Conservation (phyloP, 2,888 invertebrate genomes). For the Linhomoeus sp. region DNA sequence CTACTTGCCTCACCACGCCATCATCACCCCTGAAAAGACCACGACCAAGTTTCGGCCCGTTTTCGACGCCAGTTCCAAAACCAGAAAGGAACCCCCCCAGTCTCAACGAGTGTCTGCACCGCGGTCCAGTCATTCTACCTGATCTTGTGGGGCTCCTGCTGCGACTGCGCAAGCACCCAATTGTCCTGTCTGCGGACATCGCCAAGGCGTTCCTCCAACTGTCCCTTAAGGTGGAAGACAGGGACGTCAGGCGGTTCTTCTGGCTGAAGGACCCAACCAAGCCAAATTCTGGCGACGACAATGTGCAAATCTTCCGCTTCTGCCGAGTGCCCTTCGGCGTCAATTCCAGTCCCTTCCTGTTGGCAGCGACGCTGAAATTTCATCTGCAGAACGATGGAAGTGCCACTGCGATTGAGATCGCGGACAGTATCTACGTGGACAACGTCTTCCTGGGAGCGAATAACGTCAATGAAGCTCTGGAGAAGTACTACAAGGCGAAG, state of each 20-base stretch:
- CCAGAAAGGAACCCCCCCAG: neutral
- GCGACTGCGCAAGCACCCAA: constrained; percentile 1
- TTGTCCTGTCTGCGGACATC: constrained; percentile 6
- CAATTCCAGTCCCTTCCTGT: constrained; percentile 2
- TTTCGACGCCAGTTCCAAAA: constrained; percentile 11
- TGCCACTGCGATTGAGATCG: constrained; percentile 1
- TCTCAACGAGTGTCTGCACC: constrained; percentile 9
- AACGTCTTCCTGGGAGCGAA: constrained; percentile 6
- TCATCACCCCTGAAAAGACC: constrained; percentile 5
- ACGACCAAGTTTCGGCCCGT: constrained; percentile 15
- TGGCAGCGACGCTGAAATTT: constrained; percentile 2
- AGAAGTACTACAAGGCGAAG: neutral
- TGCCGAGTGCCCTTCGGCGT: constrained; percentile 9
- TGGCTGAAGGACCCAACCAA: constrained; percentile 5
- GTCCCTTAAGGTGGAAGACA: constrained; percentile 1
- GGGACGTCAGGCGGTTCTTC: constrained; percentile 8
- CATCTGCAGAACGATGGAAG: neutral
- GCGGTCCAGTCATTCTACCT: constrained; percentile 7
- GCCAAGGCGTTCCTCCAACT: constrained; percentile 9
- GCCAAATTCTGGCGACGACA: neutral
- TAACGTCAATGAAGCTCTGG: constrained; percentile 3
- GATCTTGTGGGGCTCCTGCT: constrained; percentile 6
- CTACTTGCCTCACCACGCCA: constrained; percentile 10
- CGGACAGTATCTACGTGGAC: constrained; percentile 10
- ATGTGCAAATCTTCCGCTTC: constrained; percentile 6